These are phyloP conservation scores for Abrostola tripartita DNA, from an alignment of 2,888 invertebrate genomes.

Conservation along the genomic window DNA sequence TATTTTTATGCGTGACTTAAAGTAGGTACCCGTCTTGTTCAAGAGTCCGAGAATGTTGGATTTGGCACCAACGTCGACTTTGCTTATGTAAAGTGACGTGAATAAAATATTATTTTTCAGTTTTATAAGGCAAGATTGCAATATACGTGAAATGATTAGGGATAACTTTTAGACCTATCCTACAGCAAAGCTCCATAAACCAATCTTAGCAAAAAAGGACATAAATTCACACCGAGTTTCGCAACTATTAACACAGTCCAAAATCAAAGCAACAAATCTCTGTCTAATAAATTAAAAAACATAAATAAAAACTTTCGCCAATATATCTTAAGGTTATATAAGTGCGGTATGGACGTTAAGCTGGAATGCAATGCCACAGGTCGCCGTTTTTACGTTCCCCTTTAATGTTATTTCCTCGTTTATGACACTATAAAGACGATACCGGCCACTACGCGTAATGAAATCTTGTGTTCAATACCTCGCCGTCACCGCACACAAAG, in stretches of 20 bases:
- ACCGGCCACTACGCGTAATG: conserved; percentile 88
- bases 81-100: too few relatives aligned
- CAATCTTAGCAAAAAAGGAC: too few relatives aligned
- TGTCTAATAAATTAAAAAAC: conserved; percentile 23
- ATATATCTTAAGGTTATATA: conserved; percentile 66
- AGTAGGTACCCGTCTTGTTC: too few relatives aligned
- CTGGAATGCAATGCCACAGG: conserved; percentile 85
- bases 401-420: conserved; percentile 87
- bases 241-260: not conserved
- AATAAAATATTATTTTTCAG: too few relatives aligned
- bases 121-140: too few relatives aligned
- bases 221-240: too few relatives aligned
- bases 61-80: too few relatives aligned
- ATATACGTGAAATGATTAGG: too few relatives aligned
- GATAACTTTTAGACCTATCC: too few relatives aligned
- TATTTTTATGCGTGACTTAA: not conserved
- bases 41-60: too few relatives aligned
- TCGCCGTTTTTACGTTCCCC: conserved; percentile 84
- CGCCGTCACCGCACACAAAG: conserved; percentile 66
- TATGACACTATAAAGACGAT: conserved; percentile 87
- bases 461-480: conserved; percentile 86
- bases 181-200: too few relatives aligned
- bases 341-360: conserved; percentile 68
- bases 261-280: not conserved
- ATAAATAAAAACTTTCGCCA: conserved; percentile 55